A percentile compares a stretch with the other conserved stretches of the same genome.
phyloP scores from a whole-genome alignment of 2,113 vertebrate genomes.

The Gobiocypris rarus region DNA sequence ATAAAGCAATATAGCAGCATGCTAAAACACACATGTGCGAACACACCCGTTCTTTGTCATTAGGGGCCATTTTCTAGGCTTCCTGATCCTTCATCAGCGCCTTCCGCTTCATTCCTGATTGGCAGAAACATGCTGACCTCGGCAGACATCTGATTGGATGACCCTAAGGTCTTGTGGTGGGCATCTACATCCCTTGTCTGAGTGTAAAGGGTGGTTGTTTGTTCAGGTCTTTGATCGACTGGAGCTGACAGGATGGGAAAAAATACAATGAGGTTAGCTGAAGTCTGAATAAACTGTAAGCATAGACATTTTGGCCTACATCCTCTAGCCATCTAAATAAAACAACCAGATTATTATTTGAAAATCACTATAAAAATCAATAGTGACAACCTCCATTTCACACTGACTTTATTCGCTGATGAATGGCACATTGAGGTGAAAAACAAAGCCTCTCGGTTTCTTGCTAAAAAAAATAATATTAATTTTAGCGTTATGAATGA shows the following conservation, averaged over 20 bases:
- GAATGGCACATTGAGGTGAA: not conserved
- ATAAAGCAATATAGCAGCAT: constrained; percentile 39
- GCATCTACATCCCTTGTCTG: not conserved
- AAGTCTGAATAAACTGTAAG: constrained; percentile 24
- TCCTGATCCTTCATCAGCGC: constrained; percentile 65
- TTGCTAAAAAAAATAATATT: too few relatives aligned
- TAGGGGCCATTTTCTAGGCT: constrained; percentile 71
- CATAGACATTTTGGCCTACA: not conserved
- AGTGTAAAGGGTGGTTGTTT: not conserved
- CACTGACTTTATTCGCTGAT: not conserved
- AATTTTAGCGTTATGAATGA: not conserved
- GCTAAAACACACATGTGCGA: constrained; percentile 42
- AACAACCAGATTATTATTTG: not conserved
- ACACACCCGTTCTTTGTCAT: constrained; percentile 63
- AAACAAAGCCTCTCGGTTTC: not conserved
- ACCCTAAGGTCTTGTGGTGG: not conserved
- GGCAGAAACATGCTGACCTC: constrained; percentile 52
- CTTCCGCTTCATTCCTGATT: constrained; percentile 63
- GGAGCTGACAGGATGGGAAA: not conserved
- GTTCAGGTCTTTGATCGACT: constrained; percentile 13
- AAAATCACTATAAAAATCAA: too few relatives aligned
- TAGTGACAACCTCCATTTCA: too few relatives aligned
- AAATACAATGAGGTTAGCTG: not conserved
- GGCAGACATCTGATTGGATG: constrained; percentile 60
- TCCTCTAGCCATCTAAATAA: not conserved